phyloP scores from a whole-genome alignment of 2,797 vertebrate genomes.

The Macrochelys suwanniensis region DNA sequence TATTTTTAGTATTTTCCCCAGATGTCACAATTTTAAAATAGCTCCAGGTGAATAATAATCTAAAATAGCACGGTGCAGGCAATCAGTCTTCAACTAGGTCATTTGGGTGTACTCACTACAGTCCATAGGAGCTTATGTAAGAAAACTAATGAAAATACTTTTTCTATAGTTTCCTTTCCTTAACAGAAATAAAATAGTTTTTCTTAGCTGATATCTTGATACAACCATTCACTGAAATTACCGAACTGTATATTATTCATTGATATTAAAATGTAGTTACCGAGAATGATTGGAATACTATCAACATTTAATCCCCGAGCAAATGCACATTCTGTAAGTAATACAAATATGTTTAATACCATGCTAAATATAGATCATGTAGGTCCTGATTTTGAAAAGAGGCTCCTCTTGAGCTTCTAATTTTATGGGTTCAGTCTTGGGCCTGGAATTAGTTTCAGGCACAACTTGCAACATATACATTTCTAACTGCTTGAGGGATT shows the following conservation, averaged over 20 bases:
- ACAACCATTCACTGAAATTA: not conserved
- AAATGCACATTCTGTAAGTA: not conserved
- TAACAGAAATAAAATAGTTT: not conserved
- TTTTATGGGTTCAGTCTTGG: not conserved
- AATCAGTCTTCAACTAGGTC: not conserved
- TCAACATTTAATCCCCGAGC: not conserved
- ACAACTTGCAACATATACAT: not conserved
- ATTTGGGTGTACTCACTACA: not conserved
- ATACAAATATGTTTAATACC: constrained; percentile 8
- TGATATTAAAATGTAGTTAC: constrained; percentile 15
- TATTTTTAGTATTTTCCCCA: not conserved
- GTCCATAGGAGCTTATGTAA: not conserved
- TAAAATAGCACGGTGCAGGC: not conserved
- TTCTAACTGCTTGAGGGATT: not conserved
- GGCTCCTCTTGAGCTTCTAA: not conserved
- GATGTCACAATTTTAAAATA: not conserved
- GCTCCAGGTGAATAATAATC: not conserved
- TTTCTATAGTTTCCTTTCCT: not conserved
- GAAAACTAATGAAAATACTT: not conserved
- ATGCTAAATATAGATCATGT: not conserved
- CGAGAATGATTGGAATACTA: not conserved
- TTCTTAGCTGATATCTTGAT: not conserved
- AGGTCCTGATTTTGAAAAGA: not conserved
- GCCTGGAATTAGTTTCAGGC: not conserved
- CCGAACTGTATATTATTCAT: not conserved